Percentiles rank a stretch among this genome's conserved stretches.
Evolutionary conservation across 35 echinoderm and acorn worm genomes (phyloP).

Genomic region (Chiridota heheva): DNA sequence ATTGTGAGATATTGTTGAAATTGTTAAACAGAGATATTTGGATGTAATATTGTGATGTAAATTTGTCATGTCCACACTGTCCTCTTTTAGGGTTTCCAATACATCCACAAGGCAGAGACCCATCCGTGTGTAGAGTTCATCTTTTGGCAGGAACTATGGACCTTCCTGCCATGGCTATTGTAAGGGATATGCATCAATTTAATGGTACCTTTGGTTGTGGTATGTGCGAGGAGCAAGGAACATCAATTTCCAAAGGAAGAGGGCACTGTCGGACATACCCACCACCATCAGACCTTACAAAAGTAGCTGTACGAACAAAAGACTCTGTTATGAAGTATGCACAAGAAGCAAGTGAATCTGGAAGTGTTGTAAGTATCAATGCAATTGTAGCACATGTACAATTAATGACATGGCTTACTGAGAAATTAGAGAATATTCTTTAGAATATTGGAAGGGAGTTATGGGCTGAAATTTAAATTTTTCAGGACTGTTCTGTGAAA

Average conservation of each 20-base stretch:
- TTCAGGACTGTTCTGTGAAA: too few relatives aligned
- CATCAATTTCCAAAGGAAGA: neutral
- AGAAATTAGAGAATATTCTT: too few relatives aligned
- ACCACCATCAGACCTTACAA: neutral
- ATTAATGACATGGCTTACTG: too few relatives aligned
- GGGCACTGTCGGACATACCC: neutral
- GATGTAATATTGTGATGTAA: too few relatives aligned
- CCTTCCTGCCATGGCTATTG: slow-evolving; percentile 23
- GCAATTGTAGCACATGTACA: too few relatives aligned
- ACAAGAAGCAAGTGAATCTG: slow-evolving; percentile 10
- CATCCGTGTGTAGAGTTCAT: slow-evolving; percentile 12
- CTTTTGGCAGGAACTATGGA: slow-evolving; percentile 15
- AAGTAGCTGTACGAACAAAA: slow-evolving; percentile 13
- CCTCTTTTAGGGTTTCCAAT: slow-evolving; percentile 1
- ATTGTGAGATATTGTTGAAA: too few relatives aligned
- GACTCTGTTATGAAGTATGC: neutral
- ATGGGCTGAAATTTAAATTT: too few relatives aligned
- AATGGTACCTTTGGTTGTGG: slow-evolving; percentile 24
- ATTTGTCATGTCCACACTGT: too few relatives aligned
- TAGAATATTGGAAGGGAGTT: too few relatives aligned
- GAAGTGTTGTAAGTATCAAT: slow-evolving; percentile 7
- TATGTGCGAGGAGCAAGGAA: slow-evolving; percentile 11
- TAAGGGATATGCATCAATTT: slow-evolving; percentile 19
- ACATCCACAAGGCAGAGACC: neutral
- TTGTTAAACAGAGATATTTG: too few relatives aligned